Evolutionary conservation across 37 sponge, comb jelly and placozoan genomes (phyloP).

Genomic region (Ianthella basta): DNA sequence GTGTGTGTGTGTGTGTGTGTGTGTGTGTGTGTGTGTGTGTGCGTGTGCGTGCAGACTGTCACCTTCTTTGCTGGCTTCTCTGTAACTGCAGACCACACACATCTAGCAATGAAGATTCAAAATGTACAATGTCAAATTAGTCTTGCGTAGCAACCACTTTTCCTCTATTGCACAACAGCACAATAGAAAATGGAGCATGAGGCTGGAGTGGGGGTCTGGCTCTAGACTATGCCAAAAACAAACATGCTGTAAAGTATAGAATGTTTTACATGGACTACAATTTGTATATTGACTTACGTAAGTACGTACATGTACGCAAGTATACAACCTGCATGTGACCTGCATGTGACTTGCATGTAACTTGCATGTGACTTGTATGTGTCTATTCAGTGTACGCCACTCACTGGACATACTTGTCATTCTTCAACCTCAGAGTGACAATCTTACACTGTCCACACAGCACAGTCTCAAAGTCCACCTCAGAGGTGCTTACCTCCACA

Average conservation of each 20-base stretch:
- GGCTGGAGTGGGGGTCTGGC: no score
- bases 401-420: constrained; percentile 80
- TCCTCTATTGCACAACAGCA: no score
- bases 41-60: no score
- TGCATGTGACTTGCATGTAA: background rate
- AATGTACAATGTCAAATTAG: no score
- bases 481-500: constrained; percentile 67
- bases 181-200: no score
- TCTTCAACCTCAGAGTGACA: constrained; percentile 85
- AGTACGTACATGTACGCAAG: background rate
- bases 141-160: no score
- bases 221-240: no score
- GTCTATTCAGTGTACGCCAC: background rate
- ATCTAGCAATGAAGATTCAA: constrained; percentile 17
- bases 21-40: no score
- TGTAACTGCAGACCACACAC: constrained; percentile 61
- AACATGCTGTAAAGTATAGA: no score
- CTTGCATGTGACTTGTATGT: background rate
- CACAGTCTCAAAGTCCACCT: constrained; percentile 89
- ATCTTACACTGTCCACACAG: constrained; percentile 91
- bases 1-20: background rate
- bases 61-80: constrained; percentile 75
- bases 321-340: background rate
- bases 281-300: background rate
- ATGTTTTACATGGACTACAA: no score